phyloP scores from a whole-genome alignment of 1,140 invertebrate species.

The Tetragnatha versicolor region DNA sequence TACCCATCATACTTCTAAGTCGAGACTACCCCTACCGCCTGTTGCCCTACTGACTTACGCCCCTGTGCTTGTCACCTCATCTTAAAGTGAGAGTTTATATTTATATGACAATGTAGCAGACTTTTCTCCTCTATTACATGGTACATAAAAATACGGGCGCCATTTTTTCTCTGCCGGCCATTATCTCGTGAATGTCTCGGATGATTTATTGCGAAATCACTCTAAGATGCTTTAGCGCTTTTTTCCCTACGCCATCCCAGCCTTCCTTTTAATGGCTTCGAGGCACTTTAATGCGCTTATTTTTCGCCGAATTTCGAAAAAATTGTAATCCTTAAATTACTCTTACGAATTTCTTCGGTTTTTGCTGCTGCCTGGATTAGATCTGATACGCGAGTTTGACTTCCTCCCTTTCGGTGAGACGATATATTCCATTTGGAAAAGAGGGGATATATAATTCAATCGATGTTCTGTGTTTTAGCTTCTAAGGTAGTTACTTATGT shows the following conservation, averaged over 20 bases:
- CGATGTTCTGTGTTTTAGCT: no score
- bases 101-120: constrained; percentile 7
- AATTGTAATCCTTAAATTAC: background rate
- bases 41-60: no score
- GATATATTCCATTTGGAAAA: no score
- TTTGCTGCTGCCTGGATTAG: background rate
- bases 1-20: no score
- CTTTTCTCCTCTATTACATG: constrained; percentile 24
- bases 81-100: constrained; percentile 22
- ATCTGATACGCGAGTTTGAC: no score
- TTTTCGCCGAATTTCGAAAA: constrained; percentile 13
- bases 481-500: no score
- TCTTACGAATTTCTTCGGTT: constrained; percentile 6
- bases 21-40: no score
- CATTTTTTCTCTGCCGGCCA: constrained; percentile 7
- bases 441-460: no score
- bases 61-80: no score
- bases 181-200: constrained; percentile 34
- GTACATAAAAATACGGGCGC: constrained; percentile 27
- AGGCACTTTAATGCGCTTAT: constrained; percentile 25
- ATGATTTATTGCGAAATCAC: constrained; percentile 47
- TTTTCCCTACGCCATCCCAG: background rate
- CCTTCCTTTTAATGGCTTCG: constrained; percentile 32
- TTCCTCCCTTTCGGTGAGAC: no score
- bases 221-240: constrained; percentile 31